Evolutionary conservation across 2,888 invertebrate species (phyloP).

Genomic region (Diogma glabrata): DNA sequence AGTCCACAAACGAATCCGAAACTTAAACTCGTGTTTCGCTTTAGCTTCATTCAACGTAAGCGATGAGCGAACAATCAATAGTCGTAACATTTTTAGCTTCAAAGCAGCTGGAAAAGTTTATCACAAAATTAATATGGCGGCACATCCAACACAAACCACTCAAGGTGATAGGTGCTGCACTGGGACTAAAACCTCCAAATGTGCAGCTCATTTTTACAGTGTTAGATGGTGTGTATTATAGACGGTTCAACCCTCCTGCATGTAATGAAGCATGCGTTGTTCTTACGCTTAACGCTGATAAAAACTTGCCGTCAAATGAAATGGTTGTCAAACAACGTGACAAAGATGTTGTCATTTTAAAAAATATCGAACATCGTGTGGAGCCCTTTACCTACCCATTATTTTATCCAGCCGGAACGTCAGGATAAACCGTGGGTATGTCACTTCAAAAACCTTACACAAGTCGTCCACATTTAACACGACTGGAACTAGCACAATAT

Average conservation of each 20-base stretch:
- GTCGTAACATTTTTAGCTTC: too few relatives aligned
- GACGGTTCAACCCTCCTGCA: not conserved
- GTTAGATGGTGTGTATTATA: not conserved
- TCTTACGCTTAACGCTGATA: not conserved
- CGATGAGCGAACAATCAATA: too few relatives aligned
- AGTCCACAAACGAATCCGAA: too few relatives aligned
- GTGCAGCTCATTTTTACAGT: not conserved
- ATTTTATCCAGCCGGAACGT: not conserved
- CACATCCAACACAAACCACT: too few relatives aligned
- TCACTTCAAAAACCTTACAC: not conserved
- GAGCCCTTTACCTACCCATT: slow-evolving; percentile 4
- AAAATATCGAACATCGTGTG: too few relatives aligned
- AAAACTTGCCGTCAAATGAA: too few relatives aligned
- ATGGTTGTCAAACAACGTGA: too few relatives aligned
- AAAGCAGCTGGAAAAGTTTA: too few relatives aligned
- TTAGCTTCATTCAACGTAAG: not conserved
- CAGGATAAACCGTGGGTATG: slow-evolving; percentile 1
- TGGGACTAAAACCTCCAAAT: too few relatives aligned
- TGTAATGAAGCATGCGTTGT: not conserved
- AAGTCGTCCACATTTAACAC: not conserved
- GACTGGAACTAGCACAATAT: not conserved
- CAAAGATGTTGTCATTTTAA: too few relatives aligned
- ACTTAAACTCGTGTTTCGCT: not conserved
- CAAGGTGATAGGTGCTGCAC: too few relatives aligned
- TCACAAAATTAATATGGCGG: too few relatives aligned